Base-by-base conservation (phyloP, 1,140 invertebrate species). In the Apis mellifera region DNA sequence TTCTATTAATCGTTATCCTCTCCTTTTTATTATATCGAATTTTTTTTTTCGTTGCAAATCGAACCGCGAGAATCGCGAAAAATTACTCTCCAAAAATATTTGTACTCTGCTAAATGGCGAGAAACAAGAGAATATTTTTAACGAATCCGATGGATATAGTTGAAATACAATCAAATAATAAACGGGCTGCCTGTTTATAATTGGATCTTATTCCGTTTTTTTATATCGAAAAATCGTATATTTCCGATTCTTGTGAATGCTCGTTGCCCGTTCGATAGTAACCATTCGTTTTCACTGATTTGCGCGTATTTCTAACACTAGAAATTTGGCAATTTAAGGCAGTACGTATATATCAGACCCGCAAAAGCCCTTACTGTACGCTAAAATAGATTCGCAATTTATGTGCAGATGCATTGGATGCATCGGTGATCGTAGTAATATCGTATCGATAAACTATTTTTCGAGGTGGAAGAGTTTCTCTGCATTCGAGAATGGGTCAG, bases 281-380 rank as follows among this genome's bases (percentile, higher is more conserved):
- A 42, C 32, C 15, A 52, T 69, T 42, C 12, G 1, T 57, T 17
- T 21, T 64, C 54, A 15, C 26, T 19, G 12, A 13, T 11, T n/a
- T 23, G 71, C 71, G 74, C 26, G 55, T 42, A 42, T 42, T 52
- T 86, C 57, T 70, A 84, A 84, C 55, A 73, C 78, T 89, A 90
- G 77, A 82, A 86, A 89, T 92, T 92, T 92, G 91, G 92, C 91
- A 92, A 92, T 92, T 79, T 88, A 90, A 92, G 91, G 90, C 91
- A 92, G 90, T 90, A 84, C 89, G 13, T 76, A 26, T 78, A 74
- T 64, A 11, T 50, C 65, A 23, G 57, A 64, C 74, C n/a, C 54
- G 3, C 8, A 23, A n/a, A 32, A 42, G 32, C 32, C 32, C n/a
- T n/a, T 60, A 26, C 55, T 42, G 17, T 74, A 66, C 26, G 62